Percentiles rank a stretch among this genome's conserved stretches.
These are phyloP conservation scores for Petrolisthes manimaculis DNA, from an alignment of 2,888 invertebrate species.

Conservation along the genomic window DNA sequence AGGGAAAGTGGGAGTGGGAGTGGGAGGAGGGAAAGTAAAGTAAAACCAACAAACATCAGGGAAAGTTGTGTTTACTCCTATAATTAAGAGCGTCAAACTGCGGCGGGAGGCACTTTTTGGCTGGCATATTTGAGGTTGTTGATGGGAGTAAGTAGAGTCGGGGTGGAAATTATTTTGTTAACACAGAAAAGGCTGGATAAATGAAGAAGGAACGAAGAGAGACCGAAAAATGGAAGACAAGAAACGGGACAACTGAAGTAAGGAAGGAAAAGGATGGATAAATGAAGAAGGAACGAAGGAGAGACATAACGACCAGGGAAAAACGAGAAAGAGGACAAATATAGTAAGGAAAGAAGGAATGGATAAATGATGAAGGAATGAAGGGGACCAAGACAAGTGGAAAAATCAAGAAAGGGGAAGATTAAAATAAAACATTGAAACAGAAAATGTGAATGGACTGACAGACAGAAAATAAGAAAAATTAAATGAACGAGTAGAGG, in stretches of 20 bases:
- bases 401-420: background rate
- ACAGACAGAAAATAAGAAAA: background rate
- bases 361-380: background rate
- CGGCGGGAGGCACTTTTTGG: too few relatives aligned
- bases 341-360: too few relatives aligned
- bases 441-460: background rate
- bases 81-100: too few relatives aligned
- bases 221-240: background rate
- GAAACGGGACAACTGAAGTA: too few relatives aligned
- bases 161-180: too few relatives aligned
- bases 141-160: too few relatives aligned
- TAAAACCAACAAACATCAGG: too few relatives aligned
- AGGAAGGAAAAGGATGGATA: too few relatives aligned
- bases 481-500: background rate
- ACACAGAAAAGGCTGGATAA: too few relatives aligned
- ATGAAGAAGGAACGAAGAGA: background rate
- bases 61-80: too few relatives aligned
- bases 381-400: background rate
- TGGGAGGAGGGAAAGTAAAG: too few relatives aligned
- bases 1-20: conserved; percentile 1
- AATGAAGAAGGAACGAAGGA: background rate
- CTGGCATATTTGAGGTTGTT: too few relatives aligned
- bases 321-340: background rate
- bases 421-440: background rate
- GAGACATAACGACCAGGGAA: background rate